Base-by-base conservation (phyloP, 2,113 vertebrate genomes). In the Syrmaticus mikado region DNA sequence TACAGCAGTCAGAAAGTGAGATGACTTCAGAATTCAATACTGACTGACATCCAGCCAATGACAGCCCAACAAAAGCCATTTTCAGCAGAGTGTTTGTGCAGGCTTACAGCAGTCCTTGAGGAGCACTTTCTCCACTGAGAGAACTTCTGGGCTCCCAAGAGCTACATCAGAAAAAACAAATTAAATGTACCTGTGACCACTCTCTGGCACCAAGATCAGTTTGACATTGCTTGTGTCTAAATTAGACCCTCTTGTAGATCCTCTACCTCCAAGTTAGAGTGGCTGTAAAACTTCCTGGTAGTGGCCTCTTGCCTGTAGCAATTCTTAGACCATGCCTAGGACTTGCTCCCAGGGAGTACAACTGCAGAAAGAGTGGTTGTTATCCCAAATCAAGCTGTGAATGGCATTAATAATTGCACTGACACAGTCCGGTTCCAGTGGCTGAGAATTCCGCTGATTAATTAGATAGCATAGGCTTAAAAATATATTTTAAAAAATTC, bases 21-120 rank as follows among this genome's bases (percentile, higher is more conserved):
- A 60, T 75, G 25, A 34, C 71, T 92, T 82, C 70, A 32, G 38
- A 61, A 74, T 28, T 71, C n/a, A 43, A 6, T 43, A 55, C 17
- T 70, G 38, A 86, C 65, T 61, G 40, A 53, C 30, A 43, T 30
- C 46, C 13, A 73, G 24, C 28, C 57, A 73, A 81, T 0, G 1
- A 20, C n/a, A n/a, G n/a, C 36, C 21, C 11, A 45, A 24, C 24
- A 82, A 32, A 73, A 68, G 5, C 0, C 0, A 13, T 48, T 73
- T 70, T 62, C 22, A 50, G 45, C 25, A 57, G 11, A 52, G 40
- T 48, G 10, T 83, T 36, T 83, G n/a, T 20, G 40, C 55, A 71
- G 28, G 10, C 13, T 74, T 8, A 24, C 20, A 7, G 7, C 8
- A 70, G 38, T 20, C 48, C 27, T 36, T 50, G 25, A 13, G 55